Evolutionary conservation across 2,113 vertebrate species (phyloP).

Genomic region (Salminus brasiliensis): DNA sequence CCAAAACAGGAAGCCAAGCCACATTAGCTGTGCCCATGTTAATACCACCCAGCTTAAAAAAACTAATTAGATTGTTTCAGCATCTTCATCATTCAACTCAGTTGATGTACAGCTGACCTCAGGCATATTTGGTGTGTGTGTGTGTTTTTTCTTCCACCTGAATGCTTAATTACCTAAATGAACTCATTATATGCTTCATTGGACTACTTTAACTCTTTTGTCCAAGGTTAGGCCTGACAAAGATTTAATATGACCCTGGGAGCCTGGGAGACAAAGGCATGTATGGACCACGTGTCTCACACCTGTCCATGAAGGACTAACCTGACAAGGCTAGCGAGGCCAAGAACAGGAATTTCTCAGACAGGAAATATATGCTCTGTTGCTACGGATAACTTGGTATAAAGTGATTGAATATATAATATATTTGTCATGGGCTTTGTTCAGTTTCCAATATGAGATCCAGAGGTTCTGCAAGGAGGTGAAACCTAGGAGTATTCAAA

Average conservation of each 20-base stretch:
- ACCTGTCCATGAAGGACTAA: slow-evolving; percentile 36
- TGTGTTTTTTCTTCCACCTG: slow-evolving; percentile 68
- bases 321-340: slow-evolving; percentile 14
- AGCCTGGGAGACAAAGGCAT: slow-evolving; percentile 60
- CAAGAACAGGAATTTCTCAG: slow-evolving; percentile 14
- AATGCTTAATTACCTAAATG: slow-evolving; percentile 79
- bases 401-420: background rate
- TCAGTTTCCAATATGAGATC: background rate
- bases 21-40: slow-evolving; percentile 3
- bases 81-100: slow-evolving; percentile 61
- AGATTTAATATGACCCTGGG: slow-evolving; percentile 73
- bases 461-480: background rate
- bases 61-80: slow-evolving; percentile 57
- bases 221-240: slow-evolving; percentile 75
- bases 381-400: background rate
- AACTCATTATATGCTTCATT: slow-evolving; percentile 76
- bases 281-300: slow-evolving; percentile 46
- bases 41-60: slow-evolving; percentile 18
- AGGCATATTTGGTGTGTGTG: slow-evolving; percentile 65
- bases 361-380: background rate
- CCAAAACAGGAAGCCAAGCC: background rate
- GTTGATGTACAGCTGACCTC: slow-evolving; percentile 60
- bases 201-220: slow-evolving; percentile 72
- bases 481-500: too few relatives aligned
- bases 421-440: background rate